These are phyloP conservation scores for Platyscapa corneri DNA, from an alignment of 1,140 invertebrate species.

Conservation along the genomic window DNA sequence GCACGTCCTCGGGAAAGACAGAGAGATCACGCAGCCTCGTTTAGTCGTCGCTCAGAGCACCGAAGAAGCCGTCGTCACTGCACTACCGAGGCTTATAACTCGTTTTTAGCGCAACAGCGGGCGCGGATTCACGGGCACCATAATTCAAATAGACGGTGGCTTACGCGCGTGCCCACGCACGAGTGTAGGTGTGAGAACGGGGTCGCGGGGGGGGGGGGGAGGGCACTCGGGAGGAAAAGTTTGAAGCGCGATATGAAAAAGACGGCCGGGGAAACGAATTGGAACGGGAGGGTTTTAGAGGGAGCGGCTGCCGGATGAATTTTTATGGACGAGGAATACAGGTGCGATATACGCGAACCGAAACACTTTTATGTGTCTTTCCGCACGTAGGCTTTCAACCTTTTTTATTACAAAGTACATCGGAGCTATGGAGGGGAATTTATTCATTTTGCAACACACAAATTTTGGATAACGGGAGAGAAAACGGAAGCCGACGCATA, in stretches of 20 bases:
- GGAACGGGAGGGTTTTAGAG: not conserved
- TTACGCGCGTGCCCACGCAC: too few relatives aligned
- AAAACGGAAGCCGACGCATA: not conserved
- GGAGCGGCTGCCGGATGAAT: not conserved
- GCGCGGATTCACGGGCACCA: not conserved
- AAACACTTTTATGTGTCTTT: not conserved
- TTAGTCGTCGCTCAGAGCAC: not conserved
- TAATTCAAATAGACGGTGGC: not conserved
- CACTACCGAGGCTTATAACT: not conserved
- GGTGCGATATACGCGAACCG: not conserved
- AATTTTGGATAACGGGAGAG: not conserved
- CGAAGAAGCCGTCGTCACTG: not conserved
- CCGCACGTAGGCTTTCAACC: not conserved
- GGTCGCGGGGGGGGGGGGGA: too few relatives aligned
- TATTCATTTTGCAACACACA: not conserved
- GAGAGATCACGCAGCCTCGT: conserved; percentile 6
- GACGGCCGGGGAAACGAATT: not conserved
- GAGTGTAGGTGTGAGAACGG: not conserved
- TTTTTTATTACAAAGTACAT: conserved; percentile 1
- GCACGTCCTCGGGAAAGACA: not conserved
- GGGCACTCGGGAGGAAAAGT: not conserved
- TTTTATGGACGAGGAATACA: not conserved
- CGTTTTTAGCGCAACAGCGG: not conserved
- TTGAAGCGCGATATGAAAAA: conserved; percentile 14
- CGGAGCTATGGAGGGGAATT: not conserved